Percentiles rank a stretch among this genome's conserved stretches.
These are phyloP conservation scores for Calameuta pallipes DNA, from an alignment of 2,888 invertebrate species.

Conservation along the genomic window DNA sequence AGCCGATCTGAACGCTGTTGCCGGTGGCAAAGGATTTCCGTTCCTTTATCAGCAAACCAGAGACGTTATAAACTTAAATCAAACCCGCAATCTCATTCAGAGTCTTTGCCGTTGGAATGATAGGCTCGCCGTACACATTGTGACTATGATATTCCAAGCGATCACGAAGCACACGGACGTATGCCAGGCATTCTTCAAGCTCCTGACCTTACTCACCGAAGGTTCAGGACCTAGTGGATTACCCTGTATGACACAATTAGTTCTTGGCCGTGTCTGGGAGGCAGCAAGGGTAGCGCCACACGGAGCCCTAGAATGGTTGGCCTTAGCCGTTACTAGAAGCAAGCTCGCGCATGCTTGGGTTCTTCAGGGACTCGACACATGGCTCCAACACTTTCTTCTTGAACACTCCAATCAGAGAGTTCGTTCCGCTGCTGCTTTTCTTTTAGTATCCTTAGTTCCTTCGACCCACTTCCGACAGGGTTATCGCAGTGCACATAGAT, in stretches of 20 bases:
- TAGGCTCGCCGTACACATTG: conserved; percentile 86
- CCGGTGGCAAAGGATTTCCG: conserved; percentile 92
- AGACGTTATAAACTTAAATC: conserved; percentile 91
- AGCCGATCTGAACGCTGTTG: conserved; percentile 83
- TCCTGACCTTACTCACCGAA: conserved; percentile 89
- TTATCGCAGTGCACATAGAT: conserved; percentile 74
- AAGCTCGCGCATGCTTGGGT: conserved; percentile 93
- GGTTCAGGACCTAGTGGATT: conserved; percentile 83
- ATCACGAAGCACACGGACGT: conserved; percentile 92
- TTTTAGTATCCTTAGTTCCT: conserved; percentile 91
- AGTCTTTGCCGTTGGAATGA: conserved; percentile 93
- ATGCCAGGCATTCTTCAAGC: conserved; percentile 92
- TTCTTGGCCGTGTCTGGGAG: conserved; percentile 90
- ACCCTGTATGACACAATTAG: conserved; percentile 91
- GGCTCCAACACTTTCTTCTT: conserved; percentile 91
- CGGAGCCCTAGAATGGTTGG: conserved; percentile 92
- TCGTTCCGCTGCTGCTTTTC: conserved; percentile 88
- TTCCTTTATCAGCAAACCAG: conserved; percentile 95
- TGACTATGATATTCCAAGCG: conserved; percentile 90
- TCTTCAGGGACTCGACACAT: conserved; percentile 89
- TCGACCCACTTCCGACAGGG: conserved; percentile 91
- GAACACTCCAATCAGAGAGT: conserved; percentile 88
- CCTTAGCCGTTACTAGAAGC: conserved; percentile 81
- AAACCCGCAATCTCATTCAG: conserved; percentile 91
- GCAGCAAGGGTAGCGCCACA: conserved; percentile 91